Percentiles rank a stretch among this genome's conserved stretches.
Conservation (phyloP, 2,888 invertebrate species). For the Hirudinaria manillensis region DNA sequence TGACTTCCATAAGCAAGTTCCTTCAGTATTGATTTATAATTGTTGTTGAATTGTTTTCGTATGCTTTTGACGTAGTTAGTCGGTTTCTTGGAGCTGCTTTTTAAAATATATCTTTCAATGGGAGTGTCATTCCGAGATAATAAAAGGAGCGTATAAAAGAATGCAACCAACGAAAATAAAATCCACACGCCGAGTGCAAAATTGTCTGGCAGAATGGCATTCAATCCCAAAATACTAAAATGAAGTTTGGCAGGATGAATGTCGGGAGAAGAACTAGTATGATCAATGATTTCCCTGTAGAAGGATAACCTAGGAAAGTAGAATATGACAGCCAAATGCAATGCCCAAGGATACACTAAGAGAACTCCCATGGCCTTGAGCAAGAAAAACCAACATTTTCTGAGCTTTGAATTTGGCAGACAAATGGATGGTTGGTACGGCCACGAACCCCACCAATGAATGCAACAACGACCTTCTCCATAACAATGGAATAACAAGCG, state of each 20-base stretch:
- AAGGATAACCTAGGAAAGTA: constrained; percentile 38
- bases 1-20: constrained; percentile 39
- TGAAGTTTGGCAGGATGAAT: constrained; percentile 34
- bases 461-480: constrained; percentile 42
- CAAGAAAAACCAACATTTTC: constrained; percentile 36
- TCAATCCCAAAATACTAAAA: constrained; percentile 36
- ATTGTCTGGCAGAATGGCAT: constrained; percentile 36
- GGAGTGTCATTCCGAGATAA: constrained; percentile 40
- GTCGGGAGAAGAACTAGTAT: constrained; percentile 28
- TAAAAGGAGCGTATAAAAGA: constrained; percentile 38
- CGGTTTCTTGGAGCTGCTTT: constrained; percentile 34
- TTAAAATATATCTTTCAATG: constrained; percentile 39
- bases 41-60: constrained; percentile 37
- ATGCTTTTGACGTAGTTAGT: constrained; percentile 35
- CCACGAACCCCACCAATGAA: constrained; percentile 42
- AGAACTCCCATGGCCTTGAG: constrained; percentile 38
- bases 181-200: constrained; percentile 37
- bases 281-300: constrained; percentile 34
- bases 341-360: constrained; percentile 37
- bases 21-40: constrained; percentile 37
- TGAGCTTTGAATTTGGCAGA: constrained; percentile 31
- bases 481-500: constrained; percentile 41
- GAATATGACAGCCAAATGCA: constrained; percentile 38
- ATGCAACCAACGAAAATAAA: constrained; percentile 38
- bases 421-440: constrained; percentile 39